Evolutionary conservation across 1,140 invertebrate species (phyloP).

Genomic region (Drosophila pectinifera): DNA sequence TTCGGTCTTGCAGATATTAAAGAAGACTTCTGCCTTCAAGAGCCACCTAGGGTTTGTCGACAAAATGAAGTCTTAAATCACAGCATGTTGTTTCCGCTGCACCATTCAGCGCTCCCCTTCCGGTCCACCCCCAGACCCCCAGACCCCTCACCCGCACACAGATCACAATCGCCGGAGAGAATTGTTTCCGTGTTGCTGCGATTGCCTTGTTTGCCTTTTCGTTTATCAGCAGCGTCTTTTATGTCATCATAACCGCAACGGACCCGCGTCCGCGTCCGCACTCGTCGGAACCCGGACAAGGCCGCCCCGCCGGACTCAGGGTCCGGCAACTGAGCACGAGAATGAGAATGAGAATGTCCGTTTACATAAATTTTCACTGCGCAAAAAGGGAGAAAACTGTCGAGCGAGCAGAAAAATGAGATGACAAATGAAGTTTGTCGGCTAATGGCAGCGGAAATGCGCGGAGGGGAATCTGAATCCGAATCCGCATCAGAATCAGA

Average conservation of each 20-base stretch:
- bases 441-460: conserved; percentile 82
- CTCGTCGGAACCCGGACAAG: conserved; percentile 11
- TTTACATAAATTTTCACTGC: conserved; percentile 80
- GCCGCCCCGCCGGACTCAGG: conserved; percentile 41
- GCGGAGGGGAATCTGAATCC: conserved; percentile 24
- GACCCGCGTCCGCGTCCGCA: conserved; percentile 36
- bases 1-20: conserved; percentile 39
- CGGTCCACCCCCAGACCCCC: conserved; percentile 9
- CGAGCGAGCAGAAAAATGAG: conserved; percentile 82
- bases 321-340: conserved; percentile 16
- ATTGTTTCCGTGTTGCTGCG: conserved; percentile 59
- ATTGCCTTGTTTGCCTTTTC: conserved; percentile 70
- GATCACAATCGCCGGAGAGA: conserved; percentile 68
- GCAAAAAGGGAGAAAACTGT: conserved; percentile 75
- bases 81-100: conserved; percentile 83
- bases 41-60: conserved; percentile 28
- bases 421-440: conserved; percentile 84
- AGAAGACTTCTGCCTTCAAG: conserved; percentile 25
- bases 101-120: conserved; percentile 35
- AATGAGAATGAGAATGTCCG: conserved; percentile 74
- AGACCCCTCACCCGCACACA: conserved; percentile 7
- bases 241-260: conserved; percentile 81
- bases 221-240: conserved; percentile 79
- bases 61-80: conserved; percentile 84
- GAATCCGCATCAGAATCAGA: not conserved